Evolutionary conservation across 2,888 invertebrate species (phyloP).

Genomic region (Hirudinaria manillensis): DNA sequence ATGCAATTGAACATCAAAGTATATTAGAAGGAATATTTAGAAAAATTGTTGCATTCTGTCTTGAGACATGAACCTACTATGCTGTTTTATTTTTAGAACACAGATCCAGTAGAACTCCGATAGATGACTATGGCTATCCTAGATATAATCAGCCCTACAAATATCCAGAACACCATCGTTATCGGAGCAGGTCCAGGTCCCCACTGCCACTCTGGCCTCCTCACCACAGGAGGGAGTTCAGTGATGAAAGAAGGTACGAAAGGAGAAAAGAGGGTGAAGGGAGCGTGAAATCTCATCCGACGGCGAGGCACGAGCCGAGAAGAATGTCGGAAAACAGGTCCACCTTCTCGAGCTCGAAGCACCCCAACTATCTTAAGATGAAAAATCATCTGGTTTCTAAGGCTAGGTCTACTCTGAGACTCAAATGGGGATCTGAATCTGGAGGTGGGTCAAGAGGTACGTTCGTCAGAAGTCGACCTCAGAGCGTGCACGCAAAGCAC

Average conservation of each 20-base stretch:
- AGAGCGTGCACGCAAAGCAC: no score
- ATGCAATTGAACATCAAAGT: constrained; percentile 6
- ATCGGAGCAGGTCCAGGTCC: neutral
- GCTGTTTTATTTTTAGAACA: constrained; percentile 14
- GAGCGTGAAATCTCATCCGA: neutral
- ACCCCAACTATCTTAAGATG: neutral
- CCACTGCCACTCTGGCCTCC: neutral
- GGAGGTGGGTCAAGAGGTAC: no score
- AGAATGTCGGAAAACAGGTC: neutral
- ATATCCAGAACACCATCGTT: constrained; percentile 10
- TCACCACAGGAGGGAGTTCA: neutral
- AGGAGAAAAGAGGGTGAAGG: neutral
- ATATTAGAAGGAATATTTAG: constrained; percentile 16
- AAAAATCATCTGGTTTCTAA: constrained; percentile 4
- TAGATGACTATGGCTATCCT: constrained; percentile 6
- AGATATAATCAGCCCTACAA: neutral
- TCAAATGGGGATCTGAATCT: no score
- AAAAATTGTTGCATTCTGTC: neutral
- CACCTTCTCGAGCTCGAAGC: no score
- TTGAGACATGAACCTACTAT: constrained; percentile 7
- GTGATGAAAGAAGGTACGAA: constrained; percentile 6
- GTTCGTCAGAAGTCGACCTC: no score
- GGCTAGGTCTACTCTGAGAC: neutral
- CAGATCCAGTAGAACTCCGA: neutral
- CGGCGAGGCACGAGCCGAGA: neutral